Percentiles rank a stretch among this genome's conserved stretches.
Conservation (phyloP, 37 sponge, comb jelly and placozoan genomes). For the Corticium candelabrum region DNA sequence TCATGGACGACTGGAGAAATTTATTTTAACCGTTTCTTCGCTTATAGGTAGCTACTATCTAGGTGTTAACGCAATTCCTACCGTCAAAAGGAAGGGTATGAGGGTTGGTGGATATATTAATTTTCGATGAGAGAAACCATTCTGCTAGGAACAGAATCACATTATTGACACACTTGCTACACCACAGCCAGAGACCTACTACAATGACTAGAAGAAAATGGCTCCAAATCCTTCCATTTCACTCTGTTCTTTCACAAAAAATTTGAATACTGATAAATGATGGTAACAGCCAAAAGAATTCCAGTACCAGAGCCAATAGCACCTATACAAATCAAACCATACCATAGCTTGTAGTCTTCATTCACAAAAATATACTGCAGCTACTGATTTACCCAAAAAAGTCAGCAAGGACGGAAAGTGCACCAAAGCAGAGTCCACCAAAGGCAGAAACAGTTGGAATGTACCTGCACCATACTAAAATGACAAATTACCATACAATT, state of each 20-base stretch:
- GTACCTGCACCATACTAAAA: too few species aligned
- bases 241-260: constrained; percentile 85
- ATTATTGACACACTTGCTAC: too few species aligned
- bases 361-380: background rate
- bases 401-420: constrained; percentile 89
- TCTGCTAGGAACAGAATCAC: too few species aligned
- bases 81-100: too few species aligned
- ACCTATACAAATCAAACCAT: too few species aligned
- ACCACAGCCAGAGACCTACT: background rate
- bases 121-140: too few species aligned
- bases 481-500: background rate
- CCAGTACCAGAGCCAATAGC: constrained; percentile 96
- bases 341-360: too few species aligned
- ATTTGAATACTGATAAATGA: constrained; percentile 94
- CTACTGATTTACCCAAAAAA: constrained; percentile 53
- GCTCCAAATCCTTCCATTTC: constrained; percentile 65
- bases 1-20: too few species aligned
- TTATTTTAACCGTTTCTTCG: too few species aligned
- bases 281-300: constrained; percentile 87
- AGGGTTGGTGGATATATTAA: too few species aligned
- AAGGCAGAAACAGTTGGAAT: constrained; percentile 96
- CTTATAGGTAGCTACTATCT: too few species aligned
- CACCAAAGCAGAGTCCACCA: constrained; percentile 93
- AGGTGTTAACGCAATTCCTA: too few species aligned
- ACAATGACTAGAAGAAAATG: constrained; percentile 36